These are phyloP conservation scores for Catocala nupta DNA, from an alignment of 2,888 invertebrate species.

Conservation along the genomic window DNA sequence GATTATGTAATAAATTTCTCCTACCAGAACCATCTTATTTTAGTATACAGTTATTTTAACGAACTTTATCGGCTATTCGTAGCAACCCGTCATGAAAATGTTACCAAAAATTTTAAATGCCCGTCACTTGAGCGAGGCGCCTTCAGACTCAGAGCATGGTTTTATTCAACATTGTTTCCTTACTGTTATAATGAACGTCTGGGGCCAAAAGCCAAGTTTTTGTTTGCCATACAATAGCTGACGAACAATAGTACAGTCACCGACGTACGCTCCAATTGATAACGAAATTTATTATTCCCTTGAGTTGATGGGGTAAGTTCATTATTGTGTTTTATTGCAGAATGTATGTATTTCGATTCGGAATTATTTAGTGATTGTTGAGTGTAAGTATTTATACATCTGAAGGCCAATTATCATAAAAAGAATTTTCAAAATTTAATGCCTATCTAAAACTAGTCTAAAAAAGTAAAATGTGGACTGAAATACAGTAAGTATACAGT, in stretches of 20 bases:
- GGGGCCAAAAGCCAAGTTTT: constrained; percentile 32
- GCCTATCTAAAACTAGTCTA: no score
- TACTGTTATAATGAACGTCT: constrained; percentile 21
- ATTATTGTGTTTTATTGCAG: background rate
- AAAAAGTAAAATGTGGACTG: no score
- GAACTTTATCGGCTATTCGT: no score
- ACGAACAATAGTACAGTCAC: constrained; percentile 42
- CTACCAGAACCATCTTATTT: no score
- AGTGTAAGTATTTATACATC: background rate
- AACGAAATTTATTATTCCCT: constrained; percentile 34
- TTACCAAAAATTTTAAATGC: constrained; percentile 8
- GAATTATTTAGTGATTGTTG: background rate
- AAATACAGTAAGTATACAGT: no score
- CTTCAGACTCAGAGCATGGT: constrained; percentile 13
- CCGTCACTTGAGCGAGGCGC: constrained; percentile 1
- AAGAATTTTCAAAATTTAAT: no score
- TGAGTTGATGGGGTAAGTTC: background rate
- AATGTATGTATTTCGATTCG: no score
- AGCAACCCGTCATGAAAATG: background rate
- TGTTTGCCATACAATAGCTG: constrained; percentile 39
- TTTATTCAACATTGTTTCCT: constrained; percentile 24
- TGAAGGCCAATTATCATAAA: no score
- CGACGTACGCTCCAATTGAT: constrained; percentile 26
- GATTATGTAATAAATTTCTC: no score
- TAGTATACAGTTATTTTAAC: no score